A percentile compares a stretch with the other conserved stretches of the same genome.
These are phyloP conservation scores for Dilophus febrilis DNA, from an alignment of 2,888 invertebrate species.

Conservation along the genomic window DNA sequence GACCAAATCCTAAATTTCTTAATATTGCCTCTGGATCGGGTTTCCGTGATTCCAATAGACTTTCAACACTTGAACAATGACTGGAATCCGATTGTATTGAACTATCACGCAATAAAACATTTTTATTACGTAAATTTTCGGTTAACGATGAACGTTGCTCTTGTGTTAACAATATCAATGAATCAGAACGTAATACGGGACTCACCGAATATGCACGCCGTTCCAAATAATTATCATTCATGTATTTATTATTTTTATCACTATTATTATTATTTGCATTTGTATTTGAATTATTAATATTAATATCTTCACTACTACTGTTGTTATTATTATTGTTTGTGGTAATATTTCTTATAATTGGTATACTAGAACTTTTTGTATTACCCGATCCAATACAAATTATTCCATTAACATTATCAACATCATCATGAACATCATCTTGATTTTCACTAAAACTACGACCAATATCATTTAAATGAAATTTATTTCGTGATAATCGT, in stretches of 20 bases:
- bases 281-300: no score
- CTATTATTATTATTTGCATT: background rate
- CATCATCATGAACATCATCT: conserved; percentile 3
- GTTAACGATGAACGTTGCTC: conserved; percentile 14
- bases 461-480: conserved; percentile 11
- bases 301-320: no score
- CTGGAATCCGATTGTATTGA: conserved; percentile 35
- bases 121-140: conserved; percentile 20
- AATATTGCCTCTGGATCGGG: conserved; percentile 82
- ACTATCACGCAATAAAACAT: conserved; percentile 33
- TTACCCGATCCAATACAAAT: background rate
- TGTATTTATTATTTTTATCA: conserved; percentile 2
- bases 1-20: conserved; percentile 64
- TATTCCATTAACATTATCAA: conserved; percentile 1
- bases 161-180: background rate
- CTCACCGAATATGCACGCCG: conserved; percentile 4
- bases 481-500: conserved; percentile 6
- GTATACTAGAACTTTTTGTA: no score
- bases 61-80: conserved; percentile 62
- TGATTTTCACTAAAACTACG: conserved; percentile 13
- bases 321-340: no score
- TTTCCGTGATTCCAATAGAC: conserved; percentile 63
- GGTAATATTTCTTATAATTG: no score
- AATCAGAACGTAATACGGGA: background rate
- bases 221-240: conserved; percentile 1